Conservation (phyloP, 2,888 invertebrate genomes). For the Nasonovia ribisnigri region DNA sequence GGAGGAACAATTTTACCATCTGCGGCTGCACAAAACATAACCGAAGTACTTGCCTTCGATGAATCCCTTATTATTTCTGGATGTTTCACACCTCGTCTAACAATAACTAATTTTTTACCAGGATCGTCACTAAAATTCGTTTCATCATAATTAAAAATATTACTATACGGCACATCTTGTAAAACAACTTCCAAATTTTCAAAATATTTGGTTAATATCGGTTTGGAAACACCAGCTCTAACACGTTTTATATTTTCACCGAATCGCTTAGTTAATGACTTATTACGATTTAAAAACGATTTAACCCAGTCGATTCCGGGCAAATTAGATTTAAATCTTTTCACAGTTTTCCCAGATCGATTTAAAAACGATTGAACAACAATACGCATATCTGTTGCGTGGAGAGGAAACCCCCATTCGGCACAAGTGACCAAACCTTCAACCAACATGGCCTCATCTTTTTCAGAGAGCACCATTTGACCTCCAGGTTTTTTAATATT, state of each 20-base stretch:
- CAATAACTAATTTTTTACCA: not conserved
- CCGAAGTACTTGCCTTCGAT: slow-evolving; percentile 17
- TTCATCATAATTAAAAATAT: not conserved
- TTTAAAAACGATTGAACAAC: slow-evolving; percentile 46
- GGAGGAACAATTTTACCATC: slow-evolving; percentile 68
- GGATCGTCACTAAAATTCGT: slow-evolving; percentile 48
- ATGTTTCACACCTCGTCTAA: slow-evolving; percentile 21
- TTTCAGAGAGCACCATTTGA: slow-evolving; percentile 36
- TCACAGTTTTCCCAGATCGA: not conserved
- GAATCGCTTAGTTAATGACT: not conserved
- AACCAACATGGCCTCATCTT: slow-evolving; percentile 38
- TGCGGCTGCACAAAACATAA: slow-evolving; percentile 30
- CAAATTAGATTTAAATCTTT: not conserved
- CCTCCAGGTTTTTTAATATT: slow-evolving; percentile 30
- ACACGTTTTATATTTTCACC: slow-evolving; percentile 29
- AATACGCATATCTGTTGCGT: slow-evolving; percentile 25
- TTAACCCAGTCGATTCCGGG: not conserved
- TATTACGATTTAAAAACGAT: not conserved
- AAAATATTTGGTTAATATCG: not conserved
- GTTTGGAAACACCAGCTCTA: not conserved
- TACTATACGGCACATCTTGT: not conserved
- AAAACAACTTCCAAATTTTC: not conserved
- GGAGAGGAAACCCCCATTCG: slow-evolving; percentile 38
- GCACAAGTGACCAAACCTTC: slow-evolving; percentile 32
- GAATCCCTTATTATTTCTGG: slow-evolving; percentile 10